These are phyloP conservation scores for Anas bernieri DNA, from an alignment of 2,797 vertebrate genomes.

Conservation along the genomic window DNA sequence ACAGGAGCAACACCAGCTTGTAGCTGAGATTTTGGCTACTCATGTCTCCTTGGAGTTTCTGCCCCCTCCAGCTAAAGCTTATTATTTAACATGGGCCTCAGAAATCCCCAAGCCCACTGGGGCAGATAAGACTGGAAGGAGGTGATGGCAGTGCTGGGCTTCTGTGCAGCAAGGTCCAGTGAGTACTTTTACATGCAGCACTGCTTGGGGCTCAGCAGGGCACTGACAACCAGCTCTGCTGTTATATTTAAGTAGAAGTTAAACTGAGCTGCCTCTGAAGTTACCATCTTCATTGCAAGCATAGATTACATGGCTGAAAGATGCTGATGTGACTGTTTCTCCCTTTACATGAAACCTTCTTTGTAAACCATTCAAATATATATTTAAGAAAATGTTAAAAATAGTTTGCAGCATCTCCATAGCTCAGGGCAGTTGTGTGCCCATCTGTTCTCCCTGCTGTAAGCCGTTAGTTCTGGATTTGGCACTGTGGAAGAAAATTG, in stretches of 20 bases:
- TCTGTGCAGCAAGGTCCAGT: background rate
- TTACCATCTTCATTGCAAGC: background rate
- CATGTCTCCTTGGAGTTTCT: background rate
- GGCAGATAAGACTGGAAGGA: background rate
- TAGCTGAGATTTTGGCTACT: background rate
- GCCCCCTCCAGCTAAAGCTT: background rate
- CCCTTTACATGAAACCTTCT: background rate
- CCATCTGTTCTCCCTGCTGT: slow-evolving; percentile 58
- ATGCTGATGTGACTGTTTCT: background rate
- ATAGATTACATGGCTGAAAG: background rate
- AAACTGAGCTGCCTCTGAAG: background rate
- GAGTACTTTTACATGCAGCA: background rate
- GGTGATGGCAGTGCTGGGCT: background rate
- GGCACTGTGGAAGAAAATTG: slow-evolving; percentile 39
- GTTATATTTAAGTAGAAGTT: background rate
- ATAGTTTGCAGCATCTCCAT: slow-evolving; percentile 24
- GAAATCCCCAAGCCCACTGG: background rate
- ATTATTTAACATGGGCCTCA: background rate
- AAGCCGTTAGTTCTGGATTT: slow-evolving; percentile 51
- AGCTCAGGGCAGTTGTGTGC: slow-evolving; percentile 54
- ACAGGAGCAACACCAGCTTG: background rate
- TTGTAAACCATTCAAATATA: background rate
- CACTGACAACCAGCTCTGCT: background rate
- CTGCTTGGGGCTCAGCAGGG: background rate
- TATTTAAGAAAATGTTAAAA: background rate